Base-by-base conservation (phyloP, 2,113 vertebrate species). In the Periophthalmus modestus region DNA sequence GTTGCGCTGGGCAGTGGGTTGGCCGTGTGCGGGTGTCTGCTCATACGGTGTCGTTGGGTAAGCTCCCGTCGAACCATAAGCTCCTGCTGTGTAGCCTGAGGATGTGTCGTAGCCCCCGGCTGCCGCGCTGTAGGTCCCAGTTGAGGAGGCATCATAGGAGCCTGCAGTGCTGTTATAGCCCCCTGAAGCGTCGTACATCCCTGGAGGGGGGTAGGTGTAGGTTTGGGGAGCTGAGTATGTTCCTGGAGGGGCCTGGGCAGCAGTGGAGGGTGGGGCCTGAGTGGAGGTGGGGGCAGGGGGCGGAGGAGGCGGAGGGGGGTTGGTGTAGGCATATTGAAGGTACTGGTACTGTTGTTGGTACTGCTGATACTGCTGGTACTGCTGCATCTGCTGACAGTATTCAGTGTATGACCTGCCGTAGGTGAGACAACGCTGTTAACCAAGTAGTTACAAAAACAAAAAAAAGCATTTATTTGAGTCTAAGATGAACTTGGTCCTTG, bases 381-480 rank as follows among this genome's bases (percentile, higher is more conserved):
- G 92, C 63, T 94, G 93, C 90, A 93, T 91, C 85, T 94, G 93
- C 75, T 94, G 93, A 81, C 93, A 92, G 88, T 94, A 94, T 79
- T 94, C 94, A 39, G 92, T 76, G 76, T 94, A 94, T 55, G 93
- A 94, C 80, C 94, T 94, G 74, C 0, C 3, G 68, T 12, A 34
- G 19, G 19, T 18, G 1, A 75, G n/a, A 43, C 19, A 15, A 34
- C 15, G 34, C 16, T 33, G 13, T 59, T 24, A 28, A 59, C 12
- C 1, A 15, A 15, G 57, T 23, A 24, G 57, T 28, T 28, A 59
- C 57, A 28, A 58, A 33, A 4, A 16, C 18, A 28, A 33, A 5
- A n/a, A 15, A 34, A 28, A 13, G 28, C 7, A 34, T 62, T 34
- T 33, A 62, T 5, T 5, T 28, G 4, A 33, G 5, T 10, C 13